Percentiles rank a stretch among this genome's conserved stretches.
Evolutionary conservation across 1,140 invertebrate genomes (phyloP).

Genomic region (Phocides pigmalion): DNA sequence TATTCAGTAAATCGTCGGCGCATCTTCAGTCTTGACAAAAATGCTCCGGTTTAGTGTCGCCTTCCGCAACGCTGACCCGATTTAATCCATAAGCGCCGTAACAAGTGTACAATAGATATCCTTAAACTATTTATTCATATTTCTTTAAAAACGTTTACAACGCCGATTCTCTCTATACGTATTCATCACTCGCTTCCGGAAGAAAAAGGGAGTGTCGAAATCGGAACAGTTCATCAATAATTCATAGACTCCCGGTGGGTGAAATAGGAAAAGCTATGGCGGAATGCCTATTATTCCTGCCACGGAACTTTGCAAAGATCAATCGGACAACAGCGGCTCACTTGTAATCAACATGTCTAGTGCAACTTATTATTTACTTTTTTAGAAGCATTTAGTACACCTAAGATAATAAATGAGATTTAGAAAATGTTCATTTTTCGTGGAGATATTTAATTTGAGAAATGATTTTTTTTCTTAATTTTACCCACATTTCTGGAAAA

Average conservation of each 20-base stretch:
- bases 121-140: background rate
- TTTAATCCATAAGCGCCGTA: too few species aligned
- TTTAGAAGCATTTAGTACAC: too few species aligned
- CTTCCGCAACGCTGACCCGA: too few species aligned
- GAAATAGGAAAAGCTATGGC: constrained; percentile 5
- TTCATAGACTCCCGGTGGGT: constrained; percentile 8
- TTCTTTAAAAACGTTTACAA: background rate
- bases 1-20: too few species aligned
- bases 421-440: too few species aligned
- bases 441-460: too few species aligned
- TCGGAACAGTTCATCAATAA: constrained; percentile 9
- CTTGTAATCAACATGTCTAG: background rate
- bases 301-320: background rate
- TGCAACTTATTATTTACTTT: background rate
- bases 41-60: too few species aligned
- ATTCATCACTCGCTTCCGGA: constrained; percentile 1
- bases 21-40: too few species aligned
- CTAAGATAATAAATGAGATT: too few species aligned
- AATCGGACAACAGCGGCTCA: constrained; percentile 5
- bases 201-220: constrained; percentile 7
- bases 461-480: too few species aligned
- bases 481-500: too few species aligned
- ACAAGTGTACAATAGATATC: too few species aligned
- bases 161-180: background rate
- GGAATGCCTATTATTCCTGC: constrained; percentile 8